Evolutionary conservation across 2,113 vertebrate genomes (phyloP).

Genomic region (Taxidea taxus): DNA sequence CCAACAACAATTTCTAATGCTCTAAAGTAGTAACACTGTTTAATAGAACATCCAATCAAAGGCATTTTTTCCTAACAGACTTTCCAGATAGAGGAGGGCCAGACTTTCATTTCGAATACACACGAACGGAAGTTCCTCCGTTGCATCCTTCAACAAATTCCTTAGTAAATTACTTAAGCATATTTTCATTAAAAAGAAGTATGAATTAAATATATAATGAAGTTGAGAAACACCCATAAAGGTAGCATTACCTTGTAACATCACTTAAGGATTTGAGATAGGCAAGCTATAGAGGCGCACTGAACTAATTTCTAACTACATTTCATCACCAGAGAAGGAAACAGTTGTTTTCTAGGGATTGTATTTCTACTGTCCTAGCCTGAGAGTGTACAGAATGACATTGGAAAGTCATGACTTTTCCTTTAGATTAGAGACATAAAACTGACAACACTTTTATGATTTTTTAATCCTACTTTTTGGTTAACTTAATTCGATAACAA

Average conservation of each 20-base stretch:
- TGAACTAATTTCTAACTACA: background rate
- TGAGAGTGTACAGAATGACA: background rate
- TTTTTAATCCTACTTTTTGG: background rate
- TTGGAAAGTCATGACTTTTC: background rate
- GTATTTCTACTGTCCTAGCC: background rate
- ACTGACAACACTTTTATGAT: background rate
- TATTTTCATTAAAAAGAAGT: background rate
- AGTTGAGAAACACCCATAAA: background rate
- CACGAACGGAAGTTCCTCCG: background rate
- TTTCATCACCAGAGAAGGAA: background rate
- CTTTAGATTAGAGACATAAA: background rate
- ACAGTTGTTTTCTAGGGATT: background rate
- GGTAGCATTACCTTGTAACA: background rate
- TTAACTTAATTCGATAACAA: constrained; percentile 4
- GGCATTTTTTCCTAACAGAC: background rate
- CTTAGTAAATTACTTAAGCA: background rate
- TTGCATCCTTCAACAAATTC: background rate
- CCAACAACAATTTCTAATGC: background rate
- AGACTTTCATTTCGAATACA: background rate
- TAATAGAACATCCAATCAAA: background rate
- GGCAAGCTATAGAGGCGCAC: background rate
- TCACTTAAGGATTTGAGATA: background rate
- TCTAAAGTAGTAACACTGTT: background rate
- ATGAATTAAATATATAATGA: background rate
- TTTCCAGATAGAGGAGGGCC: background rate